Evolutionary conservation across 2,888 invertebrate species (phyloP).

Genomic region (Ochropleura leucogaster): DNA sequence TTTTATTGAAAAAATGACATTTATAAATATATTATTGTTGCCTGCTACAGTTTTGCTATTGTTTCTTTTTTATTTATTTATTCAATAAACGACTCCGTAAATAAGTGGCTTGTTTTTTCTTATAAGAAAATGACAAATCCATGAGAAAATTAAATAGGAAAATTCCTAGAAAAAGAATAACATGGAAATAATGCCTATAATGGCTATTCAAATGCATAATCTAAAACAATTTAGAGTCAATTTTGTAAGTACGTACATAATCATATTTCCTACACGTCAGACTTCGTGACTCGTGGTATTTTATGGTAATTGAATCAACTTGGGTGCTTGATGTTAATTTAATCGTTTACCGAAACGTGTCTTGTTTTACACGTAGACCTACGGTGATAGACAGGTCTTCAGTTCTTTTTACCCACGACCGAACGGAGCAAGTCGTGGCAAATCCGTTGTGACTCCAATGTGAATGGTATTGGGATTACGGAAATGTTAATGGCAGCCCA

Average conservation of each 20-base stretch:
- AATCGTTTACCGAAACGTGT: conserved; percentile 45
- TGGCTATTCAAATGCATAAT: conserved; percentile 32
- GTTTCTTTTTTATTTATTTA: not conserved
- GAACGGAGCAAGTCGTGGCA: too few relatives aligned
- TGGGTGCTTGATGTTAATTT: conserved; percentile 46
- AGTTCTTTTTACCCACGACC: conserved; percentile 3
- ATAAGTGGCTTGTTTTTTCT: not conserved
- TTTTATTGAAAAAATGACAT: conserved; percentile 15
- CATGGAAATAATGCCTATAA: conserved; percentile 9
- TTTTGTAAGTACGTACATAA: conserved; percentile 34
- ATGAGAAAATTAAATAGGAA: not conserved
- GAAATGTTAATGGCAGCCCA: too few relatives aligned
- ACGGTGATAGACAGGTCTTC: conserved; percentile 13
- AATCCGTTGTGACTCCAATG: too few relatives aligned
- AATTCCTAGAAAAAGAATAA: conserved; percentile 25
- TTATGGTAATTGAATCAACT: conserved; percentile 58
- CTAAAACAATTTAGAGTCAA: conserved; percentile 36
- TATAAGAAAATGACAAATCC: not conserved
- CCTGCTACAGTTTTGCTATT: not conserved
- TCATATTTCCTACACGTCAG: conserved; percentile 36
- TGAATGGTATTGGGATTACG: too few relatives aligned
- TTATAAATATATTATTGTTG: not conserved
- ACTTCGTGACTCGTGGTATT: conserved; percentile 56
- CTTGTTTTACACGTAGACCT: conserved; percentile 20
- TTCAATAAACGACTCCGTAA: not conserved